Base-by-base conservation (phyloP, 2,797 vertebrate species). In the Pangasius krempfi region DNA sequence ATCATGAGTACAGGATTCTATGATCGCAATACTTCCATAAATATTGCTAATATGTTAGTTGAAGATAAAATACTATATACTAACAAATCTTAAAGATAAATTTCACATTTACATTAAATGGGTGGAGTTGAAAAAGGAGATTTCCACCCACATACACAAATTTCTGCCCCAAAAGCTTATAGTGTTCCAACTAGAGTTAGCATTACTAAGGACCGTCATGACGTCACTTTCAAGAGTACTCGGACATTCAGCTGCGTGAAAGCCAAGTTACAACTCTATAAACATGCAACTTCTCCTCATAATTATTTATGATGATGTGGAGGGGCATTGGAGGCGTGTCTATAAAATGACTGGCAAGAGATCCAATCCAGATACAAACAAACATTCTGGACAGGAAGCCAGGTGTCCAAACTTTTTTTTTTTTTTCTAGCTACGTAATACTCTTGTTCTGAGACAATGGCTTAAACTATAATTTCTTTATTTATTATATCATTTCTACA, bases 401-500 rank as follows among this genome's bases (percentile, higher is more conserved):
- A 33, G 30, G 18, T 50, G n/a, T 73, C 70, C 70, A 73, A 44
- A 7, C 0, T 37, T 1, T 37, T 22, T 60, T 62, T 7, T 25
- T 7, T 18, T 33, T 68, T 7, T 7, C 2, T 30, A 50, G 14
- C 50, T 56, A 79, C 2, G 20, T 9, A 79, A 56, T 20, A 56
- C 3, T 5, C 50, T 54, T 16, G 12, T n/a, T n/a, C 12, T 76
- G 2, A 76, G 27, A 22, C 68, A 70, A 70, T 73, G 72, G 33
- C 16, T 70, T 70, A 79, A 20, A 33, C 16, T 79, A 79, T 54
- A 33, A 25, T 81, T 80, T 37, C 9, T 81, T 56, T 81, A 81
- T 58, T 58, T 81, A 25, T 60, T 22, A 13, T 80, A 81, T 58
- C 2, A 79, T 33, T 56, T 58, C 5, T 52, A 78, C 47, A 79